These are phyloP conservation scores for Leptinotarsa undecemlineata DNA, from an alignment of 1,140 invertebrate genomes.

Conservation along the genomic window DNA sequence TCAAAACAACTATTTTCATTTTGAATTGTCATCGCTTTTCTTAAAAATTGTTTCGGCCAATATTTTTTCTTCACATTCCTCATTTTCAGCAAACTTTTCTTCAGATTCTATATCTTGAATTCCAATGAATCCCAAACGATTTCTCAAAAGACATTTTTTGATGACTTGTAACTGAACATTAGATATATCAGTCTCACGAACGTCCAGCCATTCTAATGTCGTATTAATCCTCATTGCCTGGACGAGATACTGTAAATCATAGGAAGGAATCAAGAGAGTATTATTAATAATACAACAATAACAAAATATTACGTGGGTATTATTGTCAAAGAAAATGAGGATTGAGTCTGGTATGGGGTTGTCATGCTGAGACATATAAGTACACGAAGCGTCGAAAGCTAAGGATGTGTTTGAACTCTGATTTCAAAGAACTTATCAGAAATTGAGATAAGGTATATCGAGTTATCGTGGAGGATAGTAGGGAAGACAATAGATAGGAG, in stretches of 20 bases:
- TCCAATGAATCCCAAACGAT: constrained; percentile 21
- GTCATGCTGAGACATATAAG: too few species aligned
- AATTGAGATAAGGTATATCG: too few species aligned
- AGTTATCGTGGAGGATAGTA: too few species aligned
- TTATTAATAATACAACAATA: neutral
- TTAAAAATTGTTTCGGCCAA: neutral
- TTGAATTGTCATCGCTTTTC: neutral
- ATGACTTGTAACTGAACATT: constrained; percentile 32
- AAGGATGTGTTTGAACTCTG: too few species aligned
- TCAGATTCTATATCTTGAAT: neutral
- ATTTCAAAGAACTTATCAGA: too few species aligned
- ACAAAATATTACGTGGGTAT: too few species aligned
- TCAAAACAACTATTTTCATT: neutral
- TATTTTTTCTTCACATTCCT: neutral
- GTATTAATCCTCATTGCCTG: constrained; percentile 37
- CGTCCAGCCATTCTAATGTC: constrained; percentile 45
- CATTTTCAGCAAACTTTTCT: neutral
- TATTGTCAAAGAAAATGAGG: too few species aligned
- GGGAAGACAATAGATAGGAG: too few species aligned
- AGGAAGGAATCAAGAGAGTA: constrained; percentile 4
- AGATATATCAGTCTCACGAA: constrained; percentile 46
- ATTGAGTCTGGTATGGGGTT: too few species aligned
- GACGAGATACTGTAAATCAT: constrained; percentile 36
- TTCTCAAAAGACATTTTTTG: constrained; percentile 34
- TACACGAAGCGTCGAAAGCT: too few species aligned